These are phyloP conservation scores for Agrotis clavis DNA, from an alignment of 2,888 invertebrate species.

Conservation along the genomic window DNA sequence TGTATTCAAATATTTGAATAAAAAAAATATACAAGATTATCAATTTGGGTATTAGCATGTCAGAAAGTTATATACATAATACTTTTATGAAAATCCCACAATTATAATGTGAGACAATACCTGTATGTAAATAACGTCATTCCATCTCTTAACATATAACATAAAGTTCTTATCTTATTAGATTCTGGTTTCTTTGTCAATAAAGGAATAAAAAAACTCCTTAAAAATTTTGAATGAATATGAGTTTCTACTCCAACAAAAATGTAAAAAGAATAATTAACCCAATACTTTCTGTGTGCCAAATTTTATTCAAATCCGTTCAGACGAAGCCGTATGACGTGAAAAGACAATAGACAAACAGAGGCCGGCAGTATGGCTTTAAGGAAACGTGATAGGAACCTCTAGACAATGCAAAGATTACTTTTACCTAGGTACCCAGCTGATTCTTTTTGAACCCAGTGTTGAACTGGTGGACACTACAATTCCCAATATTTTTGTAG, in stretches of 20 bases:
- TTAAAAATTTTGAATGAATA: too few species aligned
- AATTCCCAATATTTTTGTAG: too few species aligned
- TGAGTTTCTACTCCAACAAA: neutral
- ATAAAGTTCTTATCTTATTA: constrained; percentile 14
- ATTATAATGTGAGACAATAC: constrained; percentile 3
- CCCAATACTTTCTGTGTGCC: neutral
- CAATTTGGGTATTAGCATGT: constrained; percentile 9
- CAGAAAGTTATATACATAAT: neutral
- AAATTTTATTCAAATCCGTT: neutral
- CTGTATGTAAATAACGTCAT: constrained; percentile 40
- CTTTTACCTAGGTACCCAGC: neutral
- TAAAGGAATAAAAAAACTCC: too few species aligned
- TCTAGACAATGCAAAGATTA: neutral
- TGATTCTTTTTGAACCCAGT: neutral
- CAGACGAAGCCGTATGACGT: neutral
- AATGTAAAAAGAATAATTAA: too few species aligned
- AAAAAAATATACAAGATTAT: constrained; percentile 1
- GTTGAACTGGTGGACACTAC: neutral
- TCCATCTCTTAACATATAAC: constrained; percentile 25
- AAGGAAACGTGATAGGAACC: neutral
- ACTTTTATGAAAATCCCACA: constrained; percentile 4
- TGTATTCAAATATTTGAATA: neutral
- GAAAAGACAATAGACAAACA: neutral
- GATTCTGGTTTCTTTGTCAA: neutral
- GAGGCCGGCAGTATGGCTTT: neutral